A percentile compares a stretch with the other conserved stretches of the same genome.
These are phyloP conservation scores for Chymomyza caudatula DNA, from an alignment of 2,888 invertebrate species.

Conservation along the genomic window DNA sequence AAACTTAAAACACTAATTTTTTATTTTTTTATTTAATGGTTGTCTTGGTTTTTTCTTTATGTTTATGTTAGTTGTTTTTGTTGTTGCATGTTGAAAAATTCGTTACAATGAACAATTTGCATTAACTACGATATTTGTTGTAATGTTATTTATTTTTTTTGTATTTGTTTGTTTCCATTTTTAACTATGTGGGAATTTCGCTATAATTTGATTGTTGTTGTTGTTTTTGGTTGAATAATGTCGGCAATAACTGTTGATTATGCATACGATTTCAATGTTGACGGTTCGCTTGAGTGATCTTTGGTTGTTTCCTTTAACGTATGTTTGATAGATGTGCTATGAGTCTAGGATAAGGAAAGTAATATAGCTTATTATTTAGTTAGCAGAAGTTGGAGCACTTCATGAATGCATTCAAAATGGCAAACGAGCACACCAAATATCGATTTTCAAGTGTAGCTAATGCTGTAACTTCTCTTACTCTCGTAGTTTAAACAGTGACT, in stretches of 20 bases:
- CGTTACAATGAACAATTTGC: slow-evolving; percentile 48
- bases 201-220: slow-evolving; percentile 55
- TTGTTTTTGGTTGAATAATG: slow-evolving; percentile 36
- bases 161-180: neutral
- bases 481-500: no score
- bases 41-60: slow-evolving; percentile 13
- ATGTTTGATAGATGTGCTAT: slow-evolving; percentile 56
- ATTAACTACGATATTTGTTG: slow-evolving; percentile 56
- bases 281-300: slow-evolving; percentile 60
- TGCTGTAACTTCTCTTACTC: no score
- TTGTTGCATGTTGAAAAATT: slow-evolving; percentile 33
- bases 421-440: no score
- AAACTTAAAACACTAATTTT: slow-evolving; percentile 41
- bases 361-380: neutral
- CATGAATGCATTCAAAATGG: neutral
- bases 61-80: slow-evolving; percentile 13
- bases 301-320: slow-evolving; percentile 46
- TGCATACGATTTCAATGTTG: slow-evolving; percentile 61
- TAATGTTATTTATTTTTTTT: neutral
- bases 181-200: slow-evolving; percentile 22
- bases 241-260: slow-evolving; percentile 43
- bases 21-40: slow-evolving; percentile 7
- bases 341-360: slow-evolving; percentile 15
- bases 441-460: no score
- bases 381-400: neutral